These are phyloP conservation scores for Solen grandis DNA, from an alignment of 1,140 invertebrate genomes.

Conservation along the genomic window DNA sequence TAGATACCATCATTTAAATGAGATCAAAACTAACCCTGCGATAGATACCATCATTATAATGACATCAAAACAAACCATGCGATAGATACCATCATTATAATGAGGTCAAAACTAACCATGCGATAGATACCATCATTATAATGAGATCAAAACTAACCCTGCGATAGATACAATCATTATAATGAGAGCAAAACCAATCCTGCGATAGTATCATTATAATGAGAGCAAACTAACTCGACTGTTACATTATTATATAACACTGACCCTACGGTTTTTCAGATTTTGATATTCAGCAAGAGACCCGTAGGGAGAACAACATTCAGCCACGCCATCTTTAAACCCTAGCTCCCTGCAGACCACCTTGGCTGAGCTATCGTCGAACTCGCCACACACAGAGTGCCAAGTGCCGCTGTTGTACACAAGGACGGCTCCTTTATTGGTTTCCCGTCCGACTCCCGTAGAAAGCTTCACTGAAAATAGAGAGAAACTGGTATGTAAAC, in stretches of 20 bases:
- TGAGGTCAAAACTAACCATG: no score
- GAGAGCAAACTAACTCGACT: no score
- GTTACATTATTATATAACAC: not conserved
- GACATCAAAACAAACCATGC: no score
- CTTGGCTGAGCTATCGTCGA: slow-evolving; percentile 41
- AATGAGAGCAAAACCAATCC: no score
- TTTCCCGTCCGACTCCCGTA: slow-evolving; percentile 38
- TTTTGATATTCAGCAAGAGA: not conserved
- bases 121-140: not conserved
- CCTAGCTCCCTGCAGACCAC: slow-evolving; percentile 57
- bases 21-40: no score
- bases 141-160: no score
- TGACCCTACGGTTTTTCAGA: slow-evolving; percentile 23
- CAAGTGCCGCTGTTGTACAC: slow-evolving; percentile 33
- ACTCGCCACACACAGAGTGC: slow-evolving; percentile 54
- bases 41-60: no score
- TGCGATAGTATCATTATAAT: no score
- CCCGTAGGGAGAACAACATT: slow-evolving; percentile 53
- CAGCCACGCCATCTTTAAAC: slow-evolving; percentile 42
- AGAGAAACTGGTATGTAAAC: no score
- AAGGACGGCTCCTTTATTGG: slow-evolving; percentile 48
- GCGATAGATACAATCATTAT: no score
- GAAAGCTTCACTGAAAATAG: slow-evolving; percentile 37
- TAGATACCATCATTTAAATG: no score
- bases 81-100: no score